A percentile compares a stretch with the other conserved stretches of the same genome.
phyloP scores from a whole-genome alignment of 1,140 invertebrate genomes.

The Calliopsis andreniformis region DNA sequence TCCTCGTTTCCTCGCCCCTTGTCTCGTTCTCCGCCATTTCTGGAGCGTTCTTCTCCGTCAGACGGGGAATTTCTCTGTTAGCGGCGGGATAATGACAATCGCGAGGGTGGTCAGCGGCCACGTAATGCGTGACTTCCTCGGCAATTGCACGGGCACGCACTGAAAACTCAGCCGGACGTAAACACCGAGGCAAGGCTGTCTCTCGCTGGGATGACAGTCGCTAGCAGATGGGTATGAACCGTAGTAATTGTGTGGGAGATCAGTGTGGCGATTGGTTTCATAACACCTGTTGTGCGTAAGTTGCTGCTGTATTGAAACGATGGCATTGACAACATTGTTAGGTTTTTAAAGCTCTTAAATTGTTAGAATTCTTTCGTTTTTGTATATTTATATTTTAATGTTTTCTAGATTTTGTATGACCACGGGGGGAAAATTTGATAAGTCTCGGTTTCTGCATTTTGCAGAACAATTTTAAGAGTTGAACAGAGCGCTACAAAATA shows the following conservation, averaged over 20 bases:
- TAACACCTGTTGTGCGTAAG: slow-evolving; percentile 26
- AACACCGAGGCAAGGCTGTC: slow-evolving; percentile 7
- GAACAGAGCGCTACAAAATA: too few species aligned
- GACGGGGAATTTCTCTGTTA: slow-evolving; percentile 15
- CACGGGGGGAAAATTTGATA: too few species aligned
- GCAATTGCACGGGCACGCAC: slow-evolving; percentile 31
- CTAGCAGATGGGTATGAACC: slow-evolving; percentile 1
- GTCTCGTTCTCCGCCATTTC: neutral
- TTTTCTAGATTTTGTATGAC: too few species aligned
- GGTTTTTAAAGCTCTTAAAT: too few species aligned
- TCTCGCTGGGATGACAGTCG: neutral
- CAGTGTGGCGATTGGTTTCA: neutral
- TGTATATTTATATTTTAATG: too few species aligned
- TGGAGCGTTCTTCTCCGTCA: neutral
- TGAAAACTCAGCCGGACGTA: slow-evolving; percentile 47
- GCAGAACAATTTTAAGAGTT: too few species aligned
- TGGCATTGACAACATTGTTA: too few species aligned
- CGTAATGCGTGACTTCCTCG: slow-evolving; percentile 56
- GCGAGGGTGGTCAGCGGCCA: slow-evolving; percentile 62
- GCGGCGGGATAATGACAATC: slow-evolving; percentile 67
- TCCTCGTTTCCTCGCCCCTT: neutral
- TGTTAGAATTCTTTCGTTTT: too few species aligned
- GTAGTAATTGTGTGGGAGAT: neutral
- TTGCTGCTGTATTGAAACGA: too few species aligned
- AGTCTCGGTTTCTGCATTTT: too few species aligned